Evolutionary conservation across 1,140 invertebrate genomes (phyloP), one percentile per base, ranked within the genome.

Genomic region (Drosophila kurseongensis): DNA sequence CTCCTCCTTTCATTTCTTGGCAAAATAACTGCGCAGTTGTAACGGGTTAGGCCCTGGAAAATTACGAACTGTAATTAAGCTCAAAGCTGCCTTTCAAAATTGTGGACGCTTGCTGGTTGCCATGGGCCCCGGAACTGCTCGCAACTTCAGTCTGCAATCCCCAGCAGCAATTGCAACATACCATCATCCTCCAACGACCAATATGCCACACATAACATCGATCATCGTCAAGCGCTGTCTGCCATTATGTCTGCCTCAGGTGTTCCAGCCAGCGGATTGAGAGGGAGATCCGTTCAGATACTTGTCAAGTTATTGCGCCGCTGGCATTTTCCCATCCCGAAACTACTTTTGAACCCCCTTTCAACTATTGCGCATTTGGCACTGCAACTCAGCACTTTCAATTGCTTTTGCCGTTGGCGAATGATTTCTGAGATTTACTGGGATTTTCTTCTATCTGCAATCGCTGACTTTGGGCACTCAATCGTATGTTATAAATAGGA

Each of bases 191-290:
- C 32, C 27, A 52, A 36, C 29, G 41, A 38, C 36, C 45, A 51
- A 18, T 45, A 42, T 27, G 42, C 63, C 58, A 76, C 75, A 83
- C 76, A 59, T 9, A 36, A 79, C 80, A 86, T 86, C 83, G 84
- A 86, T 88, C 83, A 89, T 82, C 75, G 67, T 88, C 83, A 89
- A 35, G 45, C 55, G 36, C 36, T 63, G 73, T 59, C 78, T 71
- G 68, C 41, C 56, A 50, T 10, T 32, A 18, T 65, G 47, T 18
- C 47, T 47, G 45, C 47, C 57, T 88, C 78, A 83, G 82, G 83
- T 86, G 79, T 82, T 72, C 44, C 75, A 55, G 5, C 52, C 48
- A 23, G 36, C 27, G n/a, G 50, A 10, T 35, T 8, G 44, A 14
- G 52, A 61, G 42, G 16, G 68, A 52, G 57, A 58, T 52, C 45